Evolutionary conservation across 2,113 vertebrate species (phyloP).

Genomic region (Pelusios castaneus): DNA sequence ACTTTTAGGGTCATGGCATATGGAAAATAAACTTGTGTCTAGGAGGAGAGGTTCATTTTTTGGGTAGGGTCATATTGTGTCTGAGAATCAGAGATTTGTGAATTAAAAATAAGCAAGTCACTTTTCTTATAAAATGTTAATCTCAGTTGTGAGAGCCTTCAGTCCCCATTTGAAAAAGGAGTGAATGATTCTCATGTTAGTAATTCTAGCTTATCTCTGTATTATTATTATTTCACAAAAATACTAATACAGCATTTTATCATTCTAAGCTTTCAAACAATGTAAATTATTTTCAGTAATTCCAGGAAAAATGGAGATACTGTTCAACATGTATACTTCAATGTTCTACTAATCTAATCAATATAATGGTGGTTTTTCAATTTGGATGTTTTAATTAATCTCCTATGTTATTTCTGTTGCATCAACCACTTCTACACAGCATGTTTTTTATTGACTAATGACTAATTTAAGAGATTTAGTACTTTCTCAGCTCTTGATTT

Average conservation of each 20-base stretch:
- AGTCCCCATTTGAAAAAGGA: background rate
- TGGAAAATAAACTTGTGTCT: background rate
- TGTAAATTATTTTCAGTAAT: background rate
- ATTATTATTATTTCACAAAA: background rate
- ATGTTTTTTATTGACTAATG: background rate
- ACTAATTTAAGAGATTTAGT: background rate
- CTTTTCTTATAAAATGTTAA: background rate
- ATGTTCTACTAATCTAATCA: background rate
- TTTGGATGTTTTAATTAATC: background rate
- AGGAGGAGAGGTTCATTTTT: background rate
- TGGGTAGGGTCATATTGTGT: background rate
- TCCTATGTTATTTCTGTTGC: background rate
- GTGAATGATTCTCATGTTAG: background rate
- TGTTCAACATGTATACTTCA: background rate
- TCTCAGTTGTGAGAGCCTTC: background rate
- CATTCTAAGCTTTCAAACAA: background rate
- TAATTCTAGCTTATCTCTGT: background rate
- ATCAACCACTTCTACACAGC: background rate
- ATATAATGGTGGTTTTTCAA: background rate
- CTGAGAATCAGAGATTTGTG: background rate
- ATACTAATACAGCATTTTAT: background rate
- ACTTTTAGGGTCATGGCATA: background rate
- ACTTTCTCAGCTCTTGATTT: background rate
- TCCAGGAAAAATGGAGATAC: background rate
- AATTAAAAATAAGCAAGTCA: background rate